Evolutionary conservation across 2,888 invertebrate species (phyloP).

Genomic region (Tiliacea citrago): DNA sequence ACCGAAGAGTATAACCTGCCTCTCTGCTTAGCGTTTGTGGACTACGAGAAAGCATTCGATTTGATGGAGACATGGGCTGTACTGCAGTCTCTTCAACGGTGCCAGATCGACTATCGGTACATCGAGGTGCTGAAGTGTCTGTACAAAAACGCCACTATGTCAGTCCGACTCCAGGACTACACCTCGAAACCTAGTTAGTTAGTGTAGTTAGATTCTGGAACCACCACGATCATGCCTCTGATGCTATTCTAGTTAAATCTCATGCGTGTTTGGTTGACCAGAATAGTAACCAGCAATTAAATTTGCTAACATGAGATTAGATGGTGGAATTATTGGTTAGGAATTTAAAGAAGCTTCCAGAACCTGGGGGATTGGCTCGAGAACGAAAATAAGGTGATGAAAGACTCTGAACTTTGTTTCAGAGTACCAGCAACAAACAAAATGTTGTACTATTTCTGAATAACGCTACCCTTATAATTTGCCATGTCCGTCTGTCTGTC

Average conservation of each 20-base stretch:
- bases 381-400: not conserved
- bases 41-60: too few relatives aligned
- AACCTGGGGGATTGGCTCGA: not conserved
- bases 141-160: too few relatives aligned
- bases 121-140: too few relatives aligned
- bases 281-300: constrained; percentile 3
- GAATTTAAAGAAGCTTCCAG: not conserved
- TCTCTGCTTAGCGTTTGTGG: too few relatives aligned
- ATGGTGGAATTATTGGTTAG: not conserved
- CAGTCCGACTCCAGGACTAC: too few relatives aligned
- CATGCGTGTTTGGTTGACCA: not conserved
- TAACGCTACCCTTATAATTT: too few relatives aligned
- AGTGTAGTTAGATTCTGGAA: not conserved
- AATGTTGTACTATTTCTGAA: not conserved
- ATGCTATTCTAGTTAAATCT: not conserved
- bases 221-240: not conserved
- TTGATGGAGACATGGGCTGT: too few relatives aligned
- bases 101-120: too few relatives aligned
- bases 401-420: not conserved
- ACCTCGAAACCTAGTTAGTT: too few relatives aligned
- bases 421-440: not conserved
- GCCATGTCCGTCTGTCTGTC: too few relatives aligned
- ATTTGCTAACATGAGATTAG: not conserved
- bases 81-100: too few relatives aligned
- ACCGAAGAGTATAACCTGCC: too few relatives aligned